Evolutionary conservation across 1,140 invertebrate species (phyloP).

Genomic region (Bombus confusus): DNA sequence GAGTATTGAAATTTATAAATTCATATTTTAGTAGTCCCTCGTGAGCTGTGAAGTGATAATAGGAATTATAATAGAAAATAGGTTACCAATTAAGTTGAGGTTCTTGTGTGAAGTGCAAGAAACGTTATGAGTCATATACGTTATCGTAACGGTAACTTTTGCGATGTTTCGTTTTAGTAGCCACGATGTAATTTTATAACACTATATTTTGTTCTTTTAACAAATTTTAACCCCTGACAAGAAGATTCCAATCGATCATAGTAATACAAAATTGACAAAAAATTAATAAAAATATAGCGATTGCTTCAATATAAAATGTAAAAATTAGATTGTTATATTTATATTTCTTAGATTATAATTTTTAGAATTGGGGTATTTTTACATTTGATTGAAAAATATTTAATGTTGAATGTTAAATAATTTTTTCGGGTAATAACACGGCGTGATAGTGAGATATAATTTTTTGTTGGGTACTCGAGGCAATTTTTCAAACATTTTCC

Average conservation of each 20-base stretch:
- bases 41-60: background rate
- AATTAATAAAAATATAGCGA: background rate
- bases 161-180: background rate
- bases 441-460: background rate
- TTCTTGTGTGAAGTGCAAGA: background rate
- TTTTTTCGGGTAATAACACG: background rate
- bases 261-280: background rate
- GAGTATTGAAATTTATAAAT: too few relatives aligned
- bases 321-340: background rate
- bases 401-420: background rate
- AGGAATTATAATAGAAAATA: background rate
- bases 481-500: background rate
- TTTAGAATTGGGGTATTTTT: background rate
- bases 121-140: background rate
- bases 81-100: background rate
- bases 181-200: background rate
- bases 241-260: too few relatives aligned
- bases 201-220: background rate
- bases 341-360: background rate
- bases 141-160: constrained; percentile 9
- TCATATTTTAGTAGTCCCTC: too few relatives aligned
- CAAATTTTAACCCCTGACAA: background rate
- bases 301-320: too few relatives aligned
- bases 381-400: background rate
- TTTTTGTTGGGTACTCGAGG: background rate